Evolutionary conservation across 2,888 invertebrate species (phyloP), one percentile per base, ranked within the genome.

Genomic region (Stictocephala bisonia): DNA sequence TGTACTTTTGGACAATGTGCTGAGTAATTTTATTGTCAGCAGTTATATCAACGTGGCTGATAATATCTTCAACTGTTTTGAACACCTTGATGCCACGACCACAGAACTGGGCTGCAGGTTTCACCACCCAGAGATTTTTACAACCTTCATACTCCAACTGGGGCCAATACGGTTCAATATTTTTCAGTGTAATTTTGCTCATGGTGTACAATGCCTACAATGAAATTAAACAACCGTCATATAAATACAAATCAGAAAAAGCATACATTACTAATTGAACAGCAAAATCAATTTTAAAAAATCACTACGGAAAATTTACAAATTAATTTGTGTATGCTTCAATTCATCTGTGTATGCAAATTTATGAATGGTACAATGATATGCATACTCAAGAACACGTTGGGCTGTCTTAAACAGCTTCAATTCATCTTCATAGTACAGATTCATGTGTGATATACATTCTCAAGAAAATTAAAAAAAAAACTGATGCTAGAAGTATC

Each of bases 1-100:
- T 95, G 83, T 97, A 97, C 85, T 97, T 97, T 83, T 97, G 97
- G 11, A 97, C 93, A 60, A 97, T 95, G 83, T 93, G 97, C 86
- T 93, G 89, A 81, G 90, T 88, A 27, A 81, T 79, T 75, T 83
- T 84, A n/a, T 27, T 3, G 9, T 58, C 60, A 7, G 24, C 40
- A 13, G 31, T 15, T 4, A 18, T n/a, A 70, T 82, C 84, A n/a
- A 92, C 86, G 68, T 90, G 87, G 26, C 89, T 89, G 77, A 94
- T 84, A 71, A 97, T 95, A 80, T 95, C 94, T 79, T 94, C 93
- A 27, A 97, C 87, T 80, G 90, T 91, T 83, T 94, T 93, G 87
- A 94, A 91, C 60, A 96, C 87, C 56, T 91, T 90, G 77, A 97
- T 97, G 64, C 97, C 97, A 81, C 94, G 88, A 0, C 97, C 97